A percentile compares a stretch with the other conserved stretches of the same genome.
Conservation (phyloP, 2,797 vertebrate genomes). For the Macropodus opercularis region DNA sequence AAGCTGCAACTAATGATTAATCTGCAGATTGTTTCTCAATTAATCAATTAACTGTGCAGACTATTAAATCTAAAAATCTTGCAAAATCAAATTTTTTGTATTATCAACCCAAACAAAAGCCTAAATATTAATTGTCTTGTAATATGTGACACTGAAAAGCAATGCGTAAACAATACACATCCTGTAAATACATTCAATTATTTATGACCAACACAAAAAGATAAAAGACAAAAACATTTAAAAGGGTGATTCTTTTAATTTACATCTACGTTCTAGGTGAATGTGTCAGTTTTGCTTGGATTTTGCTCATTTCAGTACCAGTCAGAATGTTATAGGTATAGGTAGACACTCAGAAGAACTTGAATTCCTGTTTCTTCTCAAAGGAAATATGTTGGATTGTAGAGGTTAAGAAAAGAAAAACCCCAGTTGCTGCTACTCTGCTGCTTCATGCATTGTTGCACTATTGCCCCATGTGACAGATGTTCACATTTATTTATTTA, state of each 20-base stretch:
- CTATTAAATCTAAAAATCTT: background rate
- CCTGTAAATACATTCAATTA: background rate
- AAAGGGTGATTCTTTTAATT: too few relatives aligned
- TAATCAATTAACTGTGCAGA: background rate
- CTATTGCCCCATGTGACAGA: background rate
- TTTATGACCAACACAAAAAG: background rate
- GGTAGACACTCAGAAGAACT: background rate
- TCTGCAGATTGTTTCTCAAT: background rate
- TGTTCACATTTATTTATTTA: slow-evolving; percentile 1
- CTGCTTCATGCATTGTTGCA: background rate
- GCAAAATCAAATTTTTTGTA: background rate
- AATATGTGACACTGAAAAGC: background rate
- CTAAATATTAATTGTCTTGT: background rate
- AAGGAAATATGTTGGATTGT: background rate
- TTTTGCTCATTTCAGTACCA: background rate
- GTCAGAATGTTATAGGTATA: background rate
- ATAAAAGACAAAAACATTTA: too few relatives aligned
- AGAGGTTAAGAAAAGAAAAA: background rate
- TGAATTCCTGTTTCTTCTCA: background rate
- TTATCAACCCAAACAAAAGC: background rate
- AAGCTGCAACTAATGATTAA: background rate
- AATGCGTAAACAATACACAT: background rate
- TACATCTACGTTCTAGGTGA: too few relatives aligned
- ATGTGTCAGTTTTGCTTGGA: background rate
- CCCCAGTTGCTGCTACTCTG: background rate